phyloP scores from a whole-genome alignment of 2,888 invertebrate species.

The Acleris holmiana region DNA sequence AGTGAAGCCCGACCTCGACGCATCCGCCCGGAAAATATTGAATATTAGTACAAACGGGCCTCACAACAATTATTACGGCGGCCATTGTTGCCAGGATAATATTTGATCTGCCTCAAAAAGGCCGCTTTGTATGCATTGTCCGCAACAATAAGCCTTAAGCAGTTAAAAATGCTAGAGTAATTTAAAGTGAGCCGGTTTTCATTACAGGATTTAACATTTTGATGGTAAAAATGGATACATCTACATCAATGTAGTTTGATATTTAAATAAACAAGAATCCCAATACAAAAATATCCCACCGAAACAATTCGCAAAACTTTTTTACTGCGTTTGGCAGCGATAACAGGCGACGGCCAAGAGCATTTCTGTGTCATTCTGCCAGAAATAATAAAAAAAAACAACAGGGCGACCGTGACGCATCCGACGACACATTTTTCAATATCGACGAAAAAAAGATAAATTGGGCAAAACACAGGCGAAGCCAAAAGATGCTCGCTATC shows the following conservation, averaged over 20 bases:
- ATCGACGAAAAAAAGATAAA: constrained; percentile 50
- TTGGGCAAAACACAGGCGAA: constrained; percentile 54
- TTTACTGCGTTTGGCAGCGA: constrained; percentile 62
- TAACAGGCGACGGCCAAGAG: constrained; percentile 78
- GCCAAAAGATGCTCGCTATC: constrained; percentile 49
- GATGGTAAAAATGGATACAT: neutral
- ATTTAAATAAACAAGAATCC: constrained; percentile 52
- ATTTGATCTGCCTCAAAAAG: constrained; percentile 61
- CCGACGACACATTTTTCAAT: constrained; percentile 76
- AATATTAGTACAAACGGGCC: constrained; percentile 64
- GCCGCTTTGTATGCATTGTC: constrained; percentile 47
- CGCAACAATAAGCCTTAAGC: constrained; percentile 27
- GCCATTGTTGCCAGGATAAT: constrained; percentile 57
- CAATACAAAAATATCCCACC: constrained; percentile 66
- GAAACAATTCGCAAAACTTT: constrained; percentile 58
- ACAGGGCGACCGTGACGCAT: constrained; percentile 64
- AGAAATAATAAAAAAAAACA: constrained; percentile 57
- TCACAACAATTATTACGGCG: constrained; percentile 53
- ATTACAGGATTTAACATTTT: too few relatives aligned
- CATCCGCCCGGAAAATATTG: constrained; percentile 61
- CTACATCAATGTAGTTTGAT: constrained; percentile 29
- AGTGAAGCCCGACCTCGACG: constrained; percentile 44
- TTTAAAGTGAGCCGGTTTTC: constrained; percentile 11
- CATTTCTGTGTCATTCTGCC: constrained; percentile 77
- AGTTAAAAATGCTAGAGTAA: constrained; percentile 26